phyloP scores from a whole-genome alignment of 2,888 invertebrate species.

The Drosophila putrida region DNA sequence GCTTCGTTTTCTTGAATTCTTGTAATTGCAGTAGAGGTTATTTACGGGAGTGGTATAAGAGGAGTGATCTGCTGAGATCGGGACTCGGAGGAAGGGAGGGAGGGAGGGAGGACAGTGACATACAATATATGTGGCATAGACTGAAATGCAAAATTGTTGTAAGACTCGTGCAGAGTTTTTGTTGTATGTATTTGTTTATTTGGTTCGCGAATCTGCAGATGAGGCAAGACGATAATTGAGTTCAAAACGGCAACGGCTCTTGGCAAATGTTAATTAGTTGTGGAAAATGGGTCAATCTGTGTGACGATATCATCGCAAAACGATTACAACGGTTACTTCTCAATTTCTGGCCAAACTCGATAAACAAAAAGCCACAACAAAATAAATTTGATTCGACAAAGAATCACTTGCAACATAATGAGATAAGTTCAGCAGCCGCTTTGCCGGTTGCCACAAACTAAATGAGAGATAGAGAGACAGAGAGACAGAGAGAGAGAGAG shows the following conservation, averaged over 20 bases:
- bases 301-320: constrained; percentile 33
- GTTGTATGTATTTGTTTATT: constrained; percentile 30
- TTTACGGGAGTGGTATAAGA: constrained; percentile 15
- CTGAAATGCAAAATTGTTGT: constrained; percentile 70
- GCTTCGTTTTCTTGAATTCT: constrained; percentile 42
- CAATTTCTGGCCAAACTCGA: constrained; percentile 37
- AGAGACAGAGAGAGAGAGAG: background rate
- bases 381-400: constrained; percentile 26
- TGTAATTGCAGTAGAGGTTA: constrained; percentile 40
- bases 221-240: constrained; percentile 80
- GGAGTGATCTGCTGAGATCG: background rate
- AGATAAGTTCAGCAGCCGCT: constrained; percentile 55
- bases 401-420: constrained; percentile 61
- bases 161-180: constrained; percentile 43
- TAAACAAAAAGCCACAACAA: constrained; percentile 6
- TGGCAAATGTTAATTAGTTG: constrained; percentile 80
- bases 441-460: constrained; percentile 31
- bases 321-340: constrained; percentile 49
- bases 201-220: constrained; percentile 43
- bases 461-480: background rate
- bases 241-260: constrained; percentile 71
- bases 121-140: constrained; percentile 40
- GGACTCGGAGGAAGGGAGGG: background rate
- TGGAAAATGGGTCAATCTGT: constrained; percentile 70
- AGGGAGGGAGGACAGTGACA: constrained; percentile 41